A percentile compares a stretch with the other conserved stretches of the same genome.
Evolutionary conservation across 2,113 vertebrate species (phyloP).

Genomic region (Mastomys coucha): DNA sequence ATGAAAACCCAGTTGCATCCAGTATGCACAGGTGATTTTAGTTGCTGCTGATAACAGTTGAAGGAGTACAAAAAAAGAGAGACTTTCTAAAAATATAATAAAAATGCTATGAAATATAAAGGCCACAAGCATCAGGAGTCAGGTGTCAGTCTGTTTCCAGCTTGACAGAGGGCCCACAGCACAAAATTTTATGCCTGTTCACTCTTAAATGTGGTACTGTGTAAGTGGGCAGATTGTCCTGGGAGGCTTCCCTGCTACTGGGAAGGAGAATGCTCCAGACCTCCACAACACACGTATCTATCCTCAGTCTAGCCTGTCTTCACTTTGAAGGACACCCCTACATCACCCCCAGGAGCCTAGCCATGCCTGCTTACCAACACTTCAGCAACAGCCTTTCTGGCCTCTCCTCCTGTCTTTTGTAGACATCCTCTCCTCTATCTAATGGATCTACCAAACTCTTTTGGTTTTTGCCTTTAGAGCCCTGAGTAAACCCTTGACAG

Average conservation of each 20-base stretch:
- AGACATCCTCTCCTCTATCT: background rate
- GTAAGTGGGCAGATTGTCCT: background rate
- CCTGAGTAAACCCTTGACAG: background rate
- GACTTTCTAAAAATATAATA: background rate
- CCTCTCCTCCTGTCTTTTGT: background rate
- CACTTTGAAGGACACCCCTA: background rate
- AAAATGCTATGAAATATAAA: background rate
- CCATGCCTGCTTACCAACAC: too few species aligned
- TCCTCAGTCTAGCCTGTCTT: background rate
- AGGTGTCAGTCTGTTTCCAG: background rate
- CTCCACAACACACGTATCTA: background rate
- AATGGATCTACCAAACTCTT: background rate
- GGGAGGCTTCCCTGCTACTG: background rate
- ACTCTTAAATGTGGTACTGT: too few species aligned
- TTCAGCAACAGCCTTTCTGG: background rate
- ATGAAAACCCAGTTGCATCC: background rate
- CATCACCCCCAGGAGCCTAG: background rate
- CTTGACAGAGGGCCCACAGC: background rate
- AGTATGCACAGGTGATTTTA: background rate
- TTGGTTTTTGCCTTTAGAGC: background rate
- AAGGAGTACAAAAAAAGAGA: background rate
- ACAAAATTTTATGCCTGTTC: background rate
- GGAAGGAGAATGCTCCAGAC: too few species aligned
- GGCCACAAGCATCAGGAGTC: background rate
- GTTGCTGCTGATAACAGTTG: background rate